A percentile compares a stretch with the other conserved stretches of the same genome.
Evolutionary conservation across 2,797 vertebrate species (phyloP).

Genomic region (Sebastiscus albofasciatus): DNA sequence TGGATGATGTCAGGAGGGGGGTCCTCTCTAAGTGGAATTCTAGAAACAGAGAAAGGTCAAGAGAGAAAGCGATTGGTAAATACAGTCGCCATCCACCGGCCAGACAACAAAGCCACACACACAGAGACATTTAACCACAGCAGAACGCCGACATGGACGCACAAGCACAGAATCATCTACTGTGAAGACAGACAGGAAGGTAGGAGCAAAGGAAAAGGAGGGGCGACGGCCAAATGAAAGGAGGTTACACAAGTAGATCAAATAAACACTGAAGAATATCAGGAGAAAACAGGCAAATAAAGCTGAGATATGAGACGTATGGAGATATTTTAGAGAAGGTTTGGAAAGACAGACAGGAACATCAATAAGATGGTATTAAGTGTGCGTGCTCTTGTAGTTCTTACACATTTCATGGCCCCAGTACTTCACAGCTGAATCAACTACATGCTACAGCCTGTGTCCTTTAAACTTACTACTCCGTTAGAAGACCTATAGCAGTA

Average conservation of each 20-base stretch:
- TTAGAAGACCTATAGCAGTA: not conserved
- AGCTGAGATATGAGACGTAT: not conserved
- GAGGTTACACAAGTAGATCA: constrained; percentile 56
- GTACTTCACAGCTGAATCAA: constrained; percentile 18
- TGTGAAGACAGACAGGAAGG: constrained; percentile 54
- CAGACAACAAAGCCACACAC: constrained; percentile 49
- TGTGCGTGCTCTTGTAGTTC: constrained; percentile 15
- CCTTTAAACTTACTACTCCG: not conserved
- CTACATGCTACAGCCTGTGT: not conserved
- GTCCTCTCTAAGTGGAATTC: constrained; percentile 99
- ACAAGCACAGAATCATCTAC: constrained; percentile 35
- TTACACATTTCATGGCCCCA: constrained; percentile 7
- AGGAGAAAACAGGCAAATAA: constrained; percentile 23
- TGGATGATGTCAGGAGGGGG: constrained; percentile 96
- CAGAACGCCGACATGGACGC: constrained; percentile 4
- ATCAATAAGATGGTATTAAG: not conserved
- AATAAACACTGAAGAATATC: constrained; percentile 57
- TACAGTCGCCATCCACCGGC: constrained; percentile 53
- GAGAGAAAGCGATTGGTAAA: constrained; percentile 84
- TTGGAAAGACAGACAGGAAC: not conserved
- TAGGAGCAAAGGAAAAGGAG: constrained; percentile 50
- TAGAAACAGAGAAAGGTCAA: constrained; percentile 91
- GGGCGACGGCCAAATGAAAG: constrained; percentile 44
- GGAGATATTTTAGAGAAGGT: not conserved
- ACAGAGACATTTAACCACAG: constrained; percentile 27